Conservation (phyloP, 2,797 vertebrate species). For the Amphiprion clarkii region DNA sequence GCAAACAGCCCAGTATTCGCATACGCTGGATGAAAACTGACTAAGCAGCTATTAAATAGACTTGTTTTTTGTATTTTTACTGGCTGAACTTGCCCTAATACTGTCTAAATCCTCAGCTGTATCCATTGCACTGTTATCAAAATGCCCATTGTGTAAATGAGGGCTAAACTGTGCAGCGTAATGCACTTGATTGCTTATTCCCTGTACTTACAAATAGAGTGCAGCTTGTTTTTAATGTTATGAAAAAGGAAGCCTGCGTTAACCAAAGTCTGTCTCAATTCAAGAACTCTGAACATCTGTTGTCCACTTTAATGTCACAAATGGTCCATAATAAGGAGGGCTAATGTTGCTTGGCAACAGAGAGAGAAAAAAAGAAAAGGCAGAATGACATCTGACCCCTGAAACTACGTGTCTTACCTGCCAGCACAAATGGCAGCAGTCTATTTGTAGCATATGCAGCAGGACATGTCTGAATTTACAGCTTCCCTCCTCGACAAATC, state of each 20-base stretch:
- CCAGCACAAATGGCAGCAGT: conserved; percentile 7
- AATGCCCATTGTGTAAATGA: conserved; percentile 68
- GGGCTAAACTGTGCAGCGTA: conserved; percentile 60
- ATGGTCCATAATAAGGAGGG: not conserved
- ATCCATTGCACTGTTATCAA: conserved; percentile 75
- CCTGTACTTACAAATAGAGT: conserved; percentile 40
- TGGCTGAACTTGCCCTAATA: conserved; percentile 57
- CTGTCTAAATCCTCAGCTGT: conserved; percentile 67
- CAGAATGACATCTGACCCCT: conserved; percentile 18
- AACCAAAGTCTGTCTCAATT: conserved; percentile 43
- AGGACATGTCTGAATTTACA: conserved; percentile 6
- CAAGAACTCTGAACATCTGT: conserved; percentile 17
- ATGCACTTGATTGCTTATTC: conserved; percentile 62
- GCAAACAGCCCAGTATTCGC: conserved; percentile 2
- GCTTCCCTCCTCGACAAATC: conserved; percentile 15
- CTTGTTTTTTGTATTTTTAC: conserved; percentile 38
- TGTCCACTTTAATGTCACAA: conserved; percentile 3
- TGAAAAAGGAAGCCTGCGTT: conserved; percentile 32
- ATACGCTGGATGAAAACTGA: conserved; percentile 4
- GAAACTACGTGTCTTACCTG: conserved; percentile 13
- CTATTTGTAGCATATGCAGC: conserved; percentile 25
- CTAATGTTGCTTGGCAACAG: conserved; percentile 25
- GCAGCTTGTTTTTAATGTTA: conserved; percentile 49
- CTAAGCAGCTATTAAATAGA: conserved; percentile 16
- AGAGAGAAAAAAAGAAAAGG: conserved; percentile 3